These are phyloP conservation scores for Sminthurides aquaticus DNA, from an alignment of 2,888 invertebrate species.

Conservation along the genomic window DNA sequence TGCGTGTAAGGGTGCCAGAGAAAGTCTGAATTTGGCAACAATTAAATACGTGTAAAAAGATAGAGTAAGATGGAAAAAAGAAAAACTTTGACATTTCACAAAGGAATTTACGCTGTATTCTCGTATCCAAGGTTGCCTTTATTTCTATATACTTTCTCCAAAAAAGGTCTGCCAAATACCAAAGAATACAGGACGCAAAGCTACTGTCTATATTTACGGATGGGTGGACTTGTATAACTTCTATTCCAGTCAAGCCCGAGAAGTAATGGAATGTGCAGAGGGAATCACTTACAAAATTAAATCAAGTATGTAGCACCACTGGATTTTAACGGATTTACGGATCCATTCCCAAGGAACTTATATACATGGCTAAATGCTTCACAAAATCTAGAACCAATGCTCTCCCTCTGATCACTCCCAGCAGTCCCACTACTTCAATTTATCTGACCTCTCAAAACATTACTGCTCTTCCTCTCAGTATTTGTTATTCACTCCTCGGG, in stretches of 20 bases:
- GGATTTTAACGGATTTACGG: neutral
- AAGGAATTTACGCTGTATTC: neutral
- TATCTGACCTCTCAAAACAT: too few relatives aligned
- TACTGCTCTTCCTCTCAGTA: too few relatives aligned
- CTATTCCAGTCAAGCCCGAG: neutral
- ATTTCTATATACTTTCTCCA: too few relatives aligned
- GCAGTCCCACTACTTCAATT: too few relatives aligned
- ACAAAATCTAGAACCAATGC: too few relatives aligned
- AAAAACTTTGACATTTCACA: neutral
- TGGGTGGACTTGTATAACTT: neutral
- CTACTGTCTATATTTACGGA: neutral
- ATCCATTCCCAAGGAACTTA: too few relatives aligned
- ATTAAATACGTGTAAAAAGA: conserved; percentile 3
- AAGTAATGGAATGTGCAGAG: neutral
- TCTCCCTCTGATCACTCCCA: too few relatives aligned
- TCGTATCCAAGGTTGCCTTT: too few relatives aligned
- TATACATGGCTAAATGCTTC: too few relatives aligned
- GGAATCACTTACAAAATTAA: neutral
- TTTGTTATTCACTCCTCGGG: too few relatives aligned
- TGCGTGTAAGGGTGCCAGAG: neutral
- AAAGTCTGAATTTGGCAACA: neutral
- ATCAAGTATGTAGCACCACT: neutral
- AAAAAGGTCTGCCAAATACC: neutral
- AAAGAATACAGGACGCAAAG: neutral
- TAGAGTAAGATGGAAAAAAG: conserved; percentile 1